Base-by-base conservation (phyloP, 2,797 vertebrate species). In the Steatocranus sp. region DNA sequence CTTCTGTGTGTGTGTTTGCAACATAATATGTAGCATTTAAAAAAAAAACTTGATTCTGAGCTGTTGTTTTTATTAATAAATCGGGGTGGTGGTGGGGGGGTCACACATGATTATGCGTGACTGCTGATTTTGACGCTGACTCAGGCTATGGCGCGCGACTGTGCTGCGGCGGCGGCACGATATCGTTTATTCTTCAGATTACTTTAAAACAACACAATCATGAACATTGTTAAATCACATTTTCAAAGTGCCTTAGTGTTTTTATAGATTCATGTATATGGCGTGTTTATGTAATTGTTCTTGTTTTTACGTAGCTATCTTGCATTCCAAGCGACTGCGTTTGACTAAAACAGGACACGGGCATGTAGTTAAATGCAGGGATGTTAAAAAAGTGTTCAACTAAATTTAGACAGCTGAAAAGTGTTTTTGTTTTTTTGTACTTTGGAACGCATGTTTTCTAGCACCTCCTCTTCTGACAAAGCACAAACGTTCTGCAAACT, bases 211-310 rank as follows among this genome's bases (percentile, higher is more conserved):
- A 87, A 84, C 87, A 87, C 90, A 91, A 92, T 93, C 91, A 84
- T 66, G 73, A 86, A 78, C 77, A 87, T 87, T 83, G 84, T 87
- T 85, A 76, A 92, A 90, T 87, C 79, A 82, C 86, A 80, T 87
- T 78, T 91, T 76, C 41, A 87, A 87, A 93, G 96, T 96, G 96
- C 96, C 96, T 96, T 96, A 92, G 88, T 94, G 88, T 95, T 94
- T 94, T 91, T 91, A 87, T 92, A 84, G 90, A 90, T 82, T 49
- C 88, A 83, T 92, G 92, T 90, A 88, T 89, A 87, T 76, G 78
- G 86, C 88, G 83, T 86, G 83, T 93, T 85, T 68, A 87, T 94
- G 87, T 92, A 82, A 77, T 83, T 81, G 87, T 93, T 94, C 84
- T 90, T 87, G 93, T 94, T 90, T 80, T 80, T 87, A 80, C 84